phyloP scores from a whole-genome alignment of 2,113 vertebrate genomes.

The Nothoprocta perdicaria region DNA sequence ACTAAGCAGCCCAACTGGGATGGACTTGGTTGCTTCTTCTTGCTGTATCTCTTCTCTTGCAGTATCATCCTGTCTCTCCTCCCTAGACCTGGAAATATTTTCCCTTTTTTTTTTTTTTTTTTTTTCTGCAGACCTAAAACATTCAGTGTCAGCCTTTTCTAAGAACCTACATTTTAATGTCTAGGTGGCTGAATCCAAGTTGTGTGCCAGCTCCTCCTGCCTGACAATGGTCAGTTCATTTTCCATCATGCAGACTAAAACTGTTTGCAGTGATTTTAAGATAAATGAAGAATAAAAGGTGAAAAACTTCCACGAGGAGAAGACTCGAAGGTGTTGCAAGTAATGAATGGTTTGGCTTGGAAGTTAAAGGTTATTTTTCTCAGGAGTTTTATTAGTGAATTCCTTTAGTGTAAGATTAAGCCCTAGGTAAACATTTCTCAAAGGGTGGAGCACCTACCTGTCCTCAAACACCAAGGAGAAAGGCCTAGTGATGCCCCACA shows the following conservation, averaged over 20 bases:
- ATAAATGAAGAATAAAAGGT: constrained; percentile 13
- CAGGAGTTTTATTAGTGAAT: constrained; percentile 44
- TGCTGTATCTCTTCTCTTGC: background rate
- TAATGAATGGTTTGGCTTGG: constrained; percentile 31
- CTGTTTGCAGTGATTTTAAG: background rate
- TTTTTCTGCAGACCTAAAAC: background rate
- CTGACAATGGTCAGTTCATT: background rate
- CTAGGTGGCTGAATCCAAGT: background rate
- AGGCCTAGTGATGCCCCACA: background rate
- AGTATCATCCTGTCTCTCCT: background rate
- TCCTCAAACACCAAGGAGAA: background rate
- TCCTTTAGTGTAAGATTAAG: constrained; percentile 25
- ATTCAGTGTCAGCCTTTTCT: background rate
- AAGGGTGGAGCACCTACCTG: background rate
- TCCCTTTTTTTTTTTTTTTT: background rate
- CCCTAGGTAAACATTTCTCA: constrained; percentile 18
- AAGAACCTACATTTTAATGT: background rate
- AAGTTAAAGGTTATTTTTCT: constrained; percentile 52
- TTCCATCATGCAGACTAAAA: background rate
- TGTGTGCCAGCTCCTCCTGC: background rate
- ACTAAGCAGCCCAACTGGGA: background rate
- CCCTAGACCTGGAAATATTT: background rate
- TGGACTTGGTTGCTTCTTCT: background rate
- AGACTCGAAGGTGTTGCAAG: constrained; percentile 22
- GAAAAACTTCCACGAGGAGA: background rate